These are phyloP conservation scores for Eudiplozoon nipponicum DNA, from an alignment of 2,888 invertebrate genomes.

Conservation along the genomic window DNA sequence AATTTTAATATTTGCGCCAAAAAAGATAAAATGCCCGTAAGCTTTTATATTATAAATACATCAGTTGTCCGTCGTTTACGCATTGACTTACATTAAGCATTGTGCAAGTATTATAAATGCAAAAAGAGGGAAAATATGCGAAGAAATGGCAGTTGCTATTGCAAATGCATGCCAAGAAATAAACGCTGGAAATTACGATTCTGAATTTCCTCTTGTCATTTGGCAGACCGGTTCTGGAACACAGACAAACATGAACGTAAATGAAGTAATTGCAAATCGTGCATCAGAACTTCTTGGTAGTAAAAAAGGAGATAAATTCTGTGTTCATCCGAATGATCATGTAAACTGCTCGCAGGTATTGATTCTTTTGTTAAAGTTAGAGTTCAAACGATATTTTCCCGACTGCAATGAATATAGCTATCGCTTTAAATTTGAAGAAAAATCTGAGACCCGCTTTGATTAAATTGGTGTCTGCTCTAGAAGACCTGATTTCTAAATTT, in stretches of 20 bases:
- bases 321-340: constrained; percentile 94
- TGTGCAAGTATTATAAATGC: constrained; percentile 69
- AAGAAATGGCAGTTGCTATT: constrained; percentile 8
- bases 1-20: constrained; percentile 84
- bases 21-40: constrained; percentile 73
- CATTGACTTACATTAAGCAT: constrained; percentile 71
- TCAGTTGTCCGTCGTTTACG: constrained; percentile 50
- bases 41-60: constrained; percentile 18
- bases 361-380: too few species aligned
- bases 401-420: constrained; percentile 87
- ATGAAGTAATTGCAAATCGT: constrained; percentile 59
- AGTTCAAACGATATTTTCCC: constrained; percentile 95
- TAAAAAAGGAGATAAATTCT: constrained; percentile 54
- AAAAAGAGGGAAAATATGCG: constrained; percentile 42
- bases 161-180: constrained; percentile 31
- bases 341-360: constrained; percentile 90
- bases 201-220: constrained; percentile 80
- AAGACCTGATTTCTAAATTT: constrained; percentile 47
- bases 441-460: constrained; percentile 48
- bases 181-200: constrained; percentile 57
- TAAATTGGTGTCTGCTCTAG: constrained; percentile 40
- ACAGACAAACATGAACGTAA: constrained; percentile 94
- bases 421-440: constrained; percentile 52
- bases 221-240: constrained; percentile 99
- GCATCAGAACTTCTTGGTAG: constrained; percentile 64